Percentiles rank a stretch among this genome's conserved stretches.
Evolutionary conservation across 2,113 vertebrate species (phyloP).

Genomic region (Neotragus pygmaeus): DNA sequence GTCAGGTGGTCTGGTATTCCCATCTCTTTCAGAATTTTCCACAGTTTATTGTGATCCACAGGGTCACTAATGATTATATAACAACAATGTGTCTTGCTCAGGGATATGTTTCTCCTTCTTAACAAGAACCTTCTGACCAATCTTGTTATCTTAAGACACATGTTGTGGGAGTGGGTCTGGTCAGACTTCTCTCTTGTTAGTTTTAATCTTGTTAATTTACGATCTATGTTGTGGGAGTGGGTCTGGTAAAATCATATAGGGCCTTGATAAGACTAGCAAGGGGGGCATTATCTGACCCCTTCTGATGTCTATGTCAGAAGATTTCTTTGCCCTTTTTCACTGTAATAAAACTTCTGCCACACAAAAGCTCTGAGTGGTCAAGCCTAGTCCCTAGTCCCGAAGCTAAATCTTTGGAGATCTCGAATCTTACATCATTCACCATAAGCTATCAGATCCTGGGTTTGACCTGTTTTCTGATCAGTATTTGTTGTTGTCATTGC

Average conservation of each 20-base stretch:
- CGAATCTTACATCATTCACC: neutral
- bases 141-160: too few relatives aligned
- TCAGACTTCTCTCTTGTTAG: too few relatives aligned
- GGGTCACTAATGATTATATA: too few relatives aligned
- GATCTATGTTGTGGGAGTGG: too few relatives aligned
- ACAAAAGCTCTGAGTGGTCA: neutral
- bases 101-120: too few relatives aligned
- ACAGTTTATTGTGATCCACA: too few relatives aligned
- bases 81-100: too few relatives aligned
- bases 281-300: neutral
- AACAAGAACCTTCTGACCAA: too few relatives aligned
- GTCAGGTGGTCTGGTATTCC: too few relatives aligned
- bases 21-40: too few relatives aligned
- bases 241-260: neutral
- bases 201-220: too few relatives aligned
- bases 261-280: neutral
- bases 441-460: neutral
- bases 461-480: neutral
- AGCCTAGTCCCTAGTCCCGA: neutral
- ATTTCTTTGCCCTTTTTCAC: neutral
- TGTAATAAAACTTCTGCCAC: neutral
- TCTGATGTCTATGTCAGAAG: neutral
- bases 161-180: too few relatives aligned
- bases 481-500: neutral
- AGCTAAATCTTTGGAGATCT: neutral